Conservation (phyloP, 2,888 invertebrate species). For the Crepidodera aurea region DNA sequence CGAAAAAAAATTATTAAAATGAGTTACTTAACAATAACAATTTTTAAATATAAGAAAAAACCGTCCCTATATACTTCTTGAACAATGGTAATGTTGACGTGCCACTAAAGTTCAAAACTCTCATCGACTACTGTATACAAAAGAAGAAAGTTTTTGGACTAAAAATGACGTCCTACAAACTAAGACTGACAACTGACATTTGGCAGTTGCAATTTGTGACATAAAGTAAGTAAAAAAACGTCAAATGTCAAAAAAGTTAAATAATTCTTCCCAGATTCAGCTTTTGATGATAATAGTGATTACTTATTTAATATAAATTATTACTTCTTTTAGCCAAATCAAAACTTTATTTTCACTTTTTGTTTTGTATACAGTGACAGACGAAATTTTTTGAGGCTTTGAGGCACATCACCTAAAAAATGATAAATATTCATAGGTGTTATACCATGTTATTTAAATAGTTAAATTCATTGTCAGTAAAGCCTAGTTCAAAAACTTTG, state of each 20-base stretch:
- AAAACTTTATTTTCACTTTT: neutral
- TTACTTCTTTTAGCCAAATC: too few species aligned
- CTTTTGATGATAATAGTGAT: too few species aligned
- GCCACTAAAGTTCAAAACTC: neutral
- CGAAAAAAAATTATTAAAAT: constrained; percentile 27
- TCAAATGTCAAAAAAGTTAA: too few species aligned
- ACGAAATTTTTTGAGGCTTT: neutral
- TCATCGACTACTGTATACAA: neutral
- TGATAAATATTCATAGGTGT: constrained; percentile 54
- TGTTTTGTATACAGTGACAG: neutral
- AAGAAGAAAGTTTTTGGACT: too few species aligned
- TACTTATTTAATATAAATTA: too few species aligned
- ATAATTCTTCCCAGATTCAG: too few species aligned
- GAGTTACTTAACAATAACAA: constrained; percentile 50
- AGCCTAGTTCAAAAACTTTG: constrained; percentile 30
- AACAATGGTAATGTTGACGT: constrained; percentile 50
- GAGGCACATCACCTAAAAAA: neutral
- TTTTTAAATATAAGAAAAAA: constrained; percentile 56
- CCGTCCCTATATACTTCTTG: constrained; percentile 58
- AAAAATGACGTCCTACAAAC: neutral
- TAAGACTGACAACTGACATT: too few species aligned
- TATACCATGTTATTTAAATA: constrained; percentile 54
- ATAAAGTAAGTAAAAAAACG: too few species aligned
- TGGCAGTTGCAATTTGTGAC: too few species aligned
- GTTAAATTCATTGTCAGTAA: constrained; percentile 38